Base-by-base conservation (phyloP, 2,113 vertebrate species). In the Oryzias woworae region DNA sequence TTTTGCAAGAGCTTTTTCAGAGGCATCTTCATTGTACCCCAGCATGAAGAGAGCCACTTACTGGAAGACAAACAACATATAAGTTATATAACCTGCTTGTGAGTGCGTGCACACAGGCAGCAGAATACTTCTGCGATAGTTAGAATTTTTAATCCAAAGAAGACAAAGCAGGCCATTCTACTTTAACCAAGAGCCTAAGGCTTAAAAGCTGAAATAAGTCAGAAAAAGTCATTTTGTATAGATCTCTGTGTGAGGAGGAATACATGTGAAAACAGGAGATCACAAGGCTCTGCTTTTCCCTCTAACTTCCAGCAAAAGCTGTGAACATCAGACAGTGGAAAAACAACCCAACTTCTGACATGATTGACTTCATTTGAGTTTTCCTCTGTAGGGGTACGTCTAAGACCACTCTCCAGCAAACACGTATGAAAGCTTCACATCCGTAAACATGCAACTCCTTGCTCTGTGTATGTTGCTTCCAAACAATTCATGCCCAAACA, bases 281-380 rank as follows among this genome's bases (percentile, higher is more conserved):
- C 70, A 74, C 58, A 51, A 61, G 69, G 64, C 68, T 58, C 51
- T 46, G 75, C 16, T 62, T 75, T 69, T 57, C 50, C 80, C 73
- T 68, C 4, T 2, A 50, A 68, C 57, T 56, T 73, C 77, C 53
- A 48, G 53, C 14, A 53, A 72, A 72, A 62, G 56, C 51, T 74
- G 58, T 3, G 7, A 23, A 42, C 41, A 61, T 22, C 52, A 22
- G 62, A 72, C 45, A 63, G 2, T 5, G 31, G 23, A 44, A 14
- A 0, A 22, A 46, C 28, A 78, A 64, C 65, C 65, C 15, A 15
- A 45, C 69, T 69, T 48, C 48, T 58, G 26, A 59, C 49, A 18
- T 49, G 51, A 85, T 80, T 76, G 80, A 85, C 1, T 20, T 20
- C 20, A 20, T 81, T 57, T 66, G 73, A 71, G 58, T 63, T 64